These are phyloP conservation scores for Pelosia muscerda DNA, from an alignment of 2,888 invertebrate genomes.

Conservation along the genomic window DNA sequence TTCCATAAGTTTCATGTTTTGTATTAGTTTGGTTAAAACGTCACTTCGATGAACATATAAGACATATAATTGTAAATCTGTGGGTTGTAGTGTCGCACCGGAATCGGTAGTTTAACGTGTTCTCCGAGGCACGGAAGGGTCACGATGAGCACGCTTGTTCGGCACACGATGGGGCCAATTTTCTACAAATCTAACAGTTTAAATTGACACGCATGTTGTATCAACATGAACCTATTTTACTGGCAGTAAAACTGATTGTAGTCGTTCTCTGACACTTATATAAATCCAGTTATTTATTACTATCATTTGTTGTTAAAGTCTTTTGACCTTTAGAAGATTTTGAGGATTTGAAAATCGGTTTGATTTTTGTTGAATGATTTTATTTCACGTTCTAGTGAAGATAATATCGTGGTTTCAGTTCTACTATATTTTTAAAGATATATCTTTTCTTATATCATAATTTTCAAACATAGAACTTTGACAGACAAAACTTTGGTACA, in stretches of 20 bases:
- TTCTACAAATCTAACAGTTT: background rate
- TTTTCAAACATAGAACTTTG: too few species aligned
- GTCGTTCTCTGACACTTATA: background rate
- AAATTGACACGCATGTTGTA: background rate
- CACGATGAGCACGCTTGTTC: slow-evolving; percentile 14
- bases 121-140: slow-evolving; percentile 16
- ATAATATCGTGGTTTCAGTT: too few species aligned
- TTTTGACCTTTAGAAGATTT: too few species aligned
- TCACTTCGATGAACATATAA: background rate
- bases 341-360: too few species aligned
- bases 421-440: too few species aligned
- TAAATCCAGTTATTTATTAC: background rate
- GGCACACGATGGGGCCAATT: slow-evolving; percentile 14
- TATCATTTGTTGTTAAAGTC: background rate
- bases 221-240: background rate
- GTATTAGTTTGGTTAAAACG: background rate
- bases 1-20: background rate
- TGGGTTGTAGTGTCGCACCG: slow-evolving; percentile 12
- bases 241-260: background rate
- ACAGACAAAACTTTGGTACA: too few species aligned
- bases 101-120: slow-evolving; percentile 17
- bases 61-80: background rate
- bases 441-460: too few species aligned
- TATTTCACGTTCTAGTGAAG: too few species aligned
- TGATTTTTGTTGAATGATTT: too few species aligned